A percentile compares a stretch with the other conserved stretches of the same genome.
phyloP scores from a whole-genome alignment of 2,888 invertebrate species.

The Parnassius smintheus region DNA sequence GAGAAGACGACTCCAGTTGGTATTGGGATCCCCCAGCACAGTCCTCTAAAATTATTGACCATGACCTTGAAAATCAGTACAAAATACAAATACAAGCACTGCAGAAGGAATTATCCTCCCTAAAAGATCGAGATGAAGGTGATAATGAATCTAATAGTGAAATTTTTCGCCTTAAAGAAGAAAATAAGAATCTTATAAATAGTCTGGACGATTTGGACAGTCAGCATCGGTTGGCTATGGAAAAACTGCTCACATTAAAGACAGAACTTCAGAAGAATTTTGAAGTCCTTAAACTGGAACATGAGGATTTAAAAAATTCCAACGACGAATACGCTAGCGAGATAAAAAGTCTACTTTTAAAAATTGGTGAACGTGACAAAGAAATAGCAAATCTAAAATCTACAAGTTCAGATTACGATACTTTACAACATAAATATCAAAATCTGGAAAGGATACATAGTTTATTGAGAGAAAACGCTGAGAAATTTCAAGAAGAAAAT shows the following conservation, averaged over 20 bases:
- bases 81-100: conserved; percentile 60
- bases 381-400: conserved; percentile 55
- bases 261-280: conserved; percentile 78
- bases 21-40: conserved; percentile 76
- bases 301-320: conserved; percentile 65
- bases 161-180: conserved; percentile 74
- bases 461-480: conserved; percentile 69
- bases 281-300: conserved; percentile 69
- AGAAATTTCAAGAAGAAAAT: conserved; percentile 78
- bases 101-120: conserved; percentile 66
- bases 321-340: conserved; percentile 72
- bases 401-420: conserved; percentile 59
- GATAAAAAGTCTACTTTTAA: conserved; percentile 60
- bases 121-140: conserved; percentile 53
- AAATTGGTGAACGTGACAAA: conserved; percentile 69
- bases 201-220: conserved; percentile 87
- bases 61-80: conserved; percentile 51
- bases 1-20: conserved; percentile 75
- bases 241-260: conserved; percentile 77
- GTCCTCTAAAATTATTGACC: conserved; percentile 39
- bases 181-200: conserved; percentile 78
- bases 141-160: conserved; percentile 53
- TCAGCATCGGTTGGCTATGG: conserved; percentile 87
- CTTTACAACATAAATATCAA: conserved; percentile 70
- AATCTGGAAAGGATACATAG: conserved; percentile 71